Evolutionary conservation across 2,888 invertebrate species (phyloP), one percentile per base, ranked within the genome.

Genomic region (Andrena minutula): DNA sequence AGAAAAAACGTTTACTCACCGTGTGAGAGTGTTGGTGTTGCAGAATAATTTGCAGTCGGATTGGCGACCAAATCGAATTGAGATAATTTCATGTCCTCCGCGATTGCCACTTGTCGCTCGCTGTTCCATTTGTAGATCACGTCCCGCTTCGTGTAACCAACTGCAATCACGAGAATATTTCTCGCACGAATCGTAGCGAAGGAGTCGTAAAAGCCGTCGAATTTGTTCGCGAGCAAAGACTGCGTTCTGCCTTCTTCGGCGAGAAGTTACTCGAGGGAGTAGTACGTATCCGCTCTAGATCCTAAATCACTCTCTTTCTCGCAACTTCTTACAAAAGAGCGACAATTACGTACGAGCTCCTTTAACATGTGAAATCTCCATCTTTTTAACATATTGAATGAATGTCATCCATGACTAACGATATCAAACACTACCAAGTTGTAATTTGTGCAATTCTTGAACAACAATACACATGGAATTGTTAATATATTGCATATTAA

Each of bases 41-140:
- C 64, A 47, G 96, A 96, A 89, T 96, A 95, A 94, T 96, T 97
- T 78, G 96, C 96, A 41, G 96, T 96, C 47, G 97, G 97, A 88
- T 96, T 96, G 83, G 96, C 96, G 78, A 97, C 96, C 86, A 98
- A 95, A 94, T 97, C 97, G 94, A 97, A 98, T 94, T 97, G 97
- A 61, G 97, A 97, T 91, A 97, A 95, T 94, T 97, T 97, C 96
- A 97, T 97, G 93, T 97, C 97, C 90, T 96, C 96, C 3, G 97
- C 97, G 86, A 97, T 97, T 75, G 96, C 97, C 76, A 97, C 96
- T 86, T 96, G 96, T 56, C 96, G 94, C 65, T 95, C 95, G 80
- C 94, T 94, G 93, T 97, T 97, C 97, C 97, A 97, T 81, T 95
- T 95, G 94, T 97, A 97, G 85, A 96, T 94, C 80, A 97, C 96